Evolutionary conservation across 2,113 vertebrate species (phyloP).

Genomic region (Ardeotis arabs): DNA sequence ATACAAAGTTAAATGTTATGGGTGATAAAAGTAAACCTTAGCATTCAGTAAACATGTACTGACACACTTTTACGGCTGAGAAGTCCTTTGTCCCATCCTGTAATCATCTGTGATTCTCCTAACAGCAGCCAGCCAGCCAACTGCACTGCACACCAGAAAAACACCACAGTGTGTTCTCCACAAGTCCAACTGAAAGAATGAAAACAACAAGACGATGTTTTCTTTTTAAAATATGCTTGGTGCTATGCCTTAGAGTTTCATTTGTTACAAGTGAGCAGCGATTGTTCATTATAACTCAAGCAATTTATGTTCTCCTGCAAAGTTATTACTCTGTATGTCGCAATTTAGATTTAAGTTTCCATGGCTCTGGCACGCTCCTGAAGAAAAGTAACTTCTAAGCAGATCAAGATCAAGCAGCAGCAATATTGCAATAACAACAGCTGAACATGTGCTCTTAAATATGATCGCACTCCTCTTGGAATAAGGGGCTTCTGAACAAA

Average conservation of each 20-base stretch:
- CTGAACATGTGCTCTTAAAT: neutral
- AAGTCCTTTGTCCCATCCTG: neutral
- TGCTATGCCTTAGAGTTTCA: neutral
- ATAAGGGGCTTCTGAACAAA: neutral
- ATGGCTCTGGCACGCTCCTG: neutral
- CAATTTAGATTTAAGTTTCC: neutral
- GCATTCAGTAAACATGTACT: neutral
- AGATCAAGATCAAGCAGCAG: neutral
- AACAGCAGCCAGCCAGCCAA: neutral
- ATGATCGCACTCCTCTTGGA: neutral
- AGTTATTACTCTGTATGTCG: neutral
- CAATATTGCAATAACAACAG: neutral
- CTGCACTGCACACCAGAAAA: neutral
- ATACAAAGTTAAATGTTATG: neutral
- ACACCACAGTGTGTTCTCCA: neutral
- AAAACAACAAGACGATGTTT: neutral
- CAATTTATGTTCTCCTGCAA: neutral
- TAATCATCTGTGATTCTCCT: neutral
- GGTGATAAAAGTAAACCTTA: neutral
- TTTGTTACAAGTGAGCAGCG: neutral
- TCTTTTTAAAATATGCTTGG: neutral
- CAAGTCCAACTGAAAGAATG: neutral
- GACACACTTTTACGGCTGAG: neutral
- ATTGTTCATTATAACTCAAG: neutral
- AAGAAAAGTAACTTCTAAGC: neutral